phyloP scores from a whole-genome alignment of 2,797 vertebrate species.

The Esox masquinongy region DNA sequence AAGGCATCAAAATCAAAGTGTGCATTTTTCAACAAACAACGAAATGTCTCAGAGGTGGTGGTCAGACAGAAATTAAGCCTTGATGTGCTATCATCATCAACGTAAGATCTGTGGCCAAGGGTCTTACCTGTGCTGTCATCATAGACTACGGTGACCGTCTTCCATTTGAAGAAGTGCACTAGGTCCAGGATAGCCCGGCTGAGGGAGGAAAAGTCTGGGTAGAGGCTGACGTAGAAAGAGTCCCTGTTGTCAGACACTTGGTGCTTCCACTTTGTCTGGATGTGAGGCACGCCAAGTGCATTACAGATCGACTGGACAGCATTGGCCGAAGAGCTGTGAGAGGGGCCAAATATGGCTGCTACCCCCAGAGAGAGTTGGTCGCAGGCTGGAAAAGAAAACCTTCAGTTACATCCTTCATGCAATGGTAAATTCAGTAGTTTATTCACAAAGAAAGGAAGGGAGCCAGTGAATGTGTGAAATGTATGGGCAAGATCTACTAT shows the following conservation, averaged over 20 bases:
- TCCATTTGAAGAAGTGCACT: constrained; percentile 99
- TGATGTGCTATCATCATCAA: background rate
- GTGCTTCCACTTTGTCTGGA: constrained; percentile 99
- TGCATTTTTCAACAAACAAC: too few relatives aligned
- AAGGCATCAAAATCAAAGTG: too few relatives aligned
- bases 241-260: constrained; percentile 98
- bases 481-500: background rate
- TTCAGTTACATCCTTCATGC: background rate
- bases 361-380: constrained; percentile 97
- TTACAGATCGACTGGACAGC: constrained; percentile 99
- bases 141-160: constrained; percentile 96
- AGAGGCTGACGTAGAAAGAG: constrained; percentile 96
- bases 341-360: constrained; percentile 98
- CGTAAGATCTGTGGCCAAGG: background rate
- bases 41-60: background rate
- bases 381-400: constrained; percentile 80
- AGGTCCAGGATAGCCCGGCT: constrained; percentile 96
- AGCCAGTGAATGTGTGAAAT: background rate
- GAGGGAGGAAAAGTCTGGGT: constrained; percentile 96
- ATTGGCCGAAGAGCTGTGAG: constrained; percentile 96
- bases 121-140: constrained; percentile 95
- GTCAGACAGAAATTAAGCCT: background rate
- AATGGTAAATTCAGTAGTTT: background rate
- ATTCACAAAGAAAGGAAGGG: background rate
- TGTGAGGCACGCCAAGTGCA: constrained; percentile 94